Conservation (phyloP, 2,888 invertebrate genomes). For the Phalera bucephala region DNA sequence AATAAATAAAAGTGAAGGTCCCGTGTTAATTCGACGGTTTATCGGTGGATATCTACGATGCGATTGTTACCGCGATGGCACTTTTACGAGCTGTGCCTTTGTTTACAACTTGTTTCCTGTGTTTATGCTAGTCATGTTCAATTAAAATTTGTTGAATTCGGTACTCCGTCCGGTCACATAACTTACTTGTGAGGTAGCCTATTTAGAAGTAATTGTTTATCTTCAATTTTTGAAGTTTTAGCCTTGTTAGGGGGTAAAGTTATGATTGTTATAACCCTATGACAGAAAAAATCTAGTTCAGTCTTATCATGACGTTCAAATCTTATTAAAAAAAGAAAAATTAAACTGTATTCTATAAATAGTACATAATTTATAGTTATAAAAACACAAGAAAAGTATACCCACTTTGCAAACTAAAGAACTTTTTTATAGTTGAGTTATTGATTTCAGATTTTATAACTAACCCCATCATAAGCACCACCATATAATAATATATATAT, state of each 20-base stretch:
- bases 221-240: no score
- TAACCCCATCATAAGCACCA: conserved; percentile 61
- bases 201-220: neutral
- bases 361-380: no score
- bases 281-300: no score
- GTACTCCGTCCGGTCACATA: conserved; percentile 24
- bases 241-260: no score
- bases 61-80: conserved; percentile 38
- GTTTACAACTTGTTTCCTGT: conserved; percentile 77
- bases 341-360: no score
- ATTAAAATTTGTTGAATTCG: conserved; percentile 48
- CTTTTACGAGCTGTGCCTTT: conserved; percentile 61
- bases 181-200: conserved; percentile 5
- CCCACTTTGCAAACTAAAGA: no score
- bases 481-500: conserved; percentile 38
- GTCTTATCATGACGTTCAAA: no score
- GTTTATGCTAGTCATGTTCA: conserved; percentile 61
- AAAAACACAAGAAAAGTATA: no score
- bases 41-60: conserved; percentile 37
- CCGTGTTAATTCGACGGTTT: conserved; percentile 35
- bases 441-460: conserved; percentile 61
- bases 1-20: conserved; percentile 35
- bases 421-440: conserved; percentile 31
- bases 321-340: no score
- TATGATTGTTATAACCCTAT: no score